These are phyloP conservation scores for Willisornis vidua DNA, from an alignment of 2,113 vertebrate species.

Conservation along the genomic window DNA sequence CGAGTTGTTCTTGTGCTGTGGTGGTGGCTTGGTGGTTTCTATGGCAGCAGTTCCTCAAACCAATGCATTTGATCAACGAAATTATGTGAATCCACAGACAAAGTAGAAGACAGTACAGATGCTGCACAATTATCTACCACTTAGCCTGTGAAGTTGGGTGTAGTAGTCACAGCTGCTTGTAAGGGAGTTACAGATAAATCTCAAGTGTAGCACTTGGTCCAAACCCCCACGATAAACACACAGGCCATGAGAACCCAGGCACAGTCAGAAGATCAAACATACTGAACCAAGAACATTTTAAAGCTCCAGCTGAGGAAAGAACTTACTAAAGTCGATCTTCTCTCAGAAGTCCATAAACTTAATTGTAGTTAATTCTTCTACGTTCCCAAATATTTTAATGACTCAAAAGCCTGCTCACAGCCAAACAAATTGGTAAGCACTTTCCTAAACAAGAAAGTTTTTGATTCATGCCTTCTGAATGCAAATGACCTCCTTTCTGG, in stretches of 20 bases:
- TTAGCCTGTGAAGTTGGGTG: neutral
- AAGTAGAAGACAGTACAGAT: constrained; percentile 2
- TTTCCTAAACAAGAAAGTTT: neutral
- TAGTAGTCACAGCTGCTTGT: neutral
- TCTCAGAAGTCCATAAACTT: neutral
- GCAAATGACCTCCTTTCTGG: neutral
- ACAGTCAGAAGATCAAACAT: neutral
- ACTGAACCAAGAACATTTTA: neutral
- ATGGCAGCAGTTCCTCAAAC: neutral
- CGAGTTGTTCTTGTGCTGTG: neutral
- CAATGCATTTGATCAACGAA: neutral
- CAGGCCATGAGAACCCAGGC: neutral
- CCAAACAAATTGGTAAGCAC: neutral
- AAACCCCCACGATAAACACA: neutral
- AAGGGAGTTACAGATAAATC: neutral
- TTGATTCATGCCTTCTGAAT: neutral
- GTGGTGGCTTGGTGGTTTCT: constrained; percentile 15
- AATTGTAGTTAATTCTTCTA: neutral
- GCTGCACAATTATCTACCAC: neutral
- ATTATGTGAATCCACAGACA: neutral
- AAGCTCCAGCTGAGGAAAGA: neutral
- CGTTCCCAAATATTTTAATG: neutral
- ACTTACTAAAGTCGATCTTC: neutral
- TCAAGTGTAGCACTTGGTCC: neutral
- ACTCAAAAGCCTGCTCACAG: neutral